Base-by-base conservation (phyloP, 2,888 invertebrate genomes). In the Amphipyra tragopoginis region DNA sequence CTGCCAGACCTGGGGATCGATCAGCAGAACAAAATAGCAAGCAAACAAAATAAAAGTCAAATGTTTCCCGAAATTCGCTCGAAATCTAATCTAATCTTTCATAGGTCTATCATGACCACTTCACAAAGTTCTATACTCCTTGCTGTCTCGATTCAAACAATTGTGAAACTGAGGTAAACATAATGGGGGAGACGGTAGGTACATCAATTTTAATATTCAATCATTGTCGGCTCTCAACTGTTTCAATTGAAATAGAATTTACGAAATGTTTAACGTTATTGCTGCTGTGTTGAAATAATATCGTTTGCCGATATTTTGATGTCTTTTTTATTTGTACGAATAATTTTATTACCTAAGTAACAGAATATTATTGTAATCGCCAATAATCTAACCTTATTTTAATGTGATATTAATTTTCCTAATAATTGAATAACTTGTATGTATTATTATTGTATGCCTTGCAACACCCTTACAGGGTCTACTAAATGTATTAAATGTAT, bases 51-150 rank as follows among this genome's bases (percentile, higher is more conserved):
- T n/a, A n/a, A 29, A 29, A 29, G 29, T 5, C 29, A 29, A 29
- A 29, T 29, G 3, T 29, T 29, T 29, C n/a, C n/a, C 3, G 5
- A 5, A 29, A 29, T 1, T 33, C 9, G 13, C 7, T 69, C 60
- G 65, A 48, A 14, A 34, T 21, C 21, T 3, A 21, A 1, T 21
- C 21, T 21, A 21, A 60, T 11, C 40, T 64, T 21, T 67, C 29
- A 42, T 39, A 29, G 7, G 11, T 51, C 71, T 74, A 40, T 40
- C 9, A 29, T 5, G 26, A 33, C 11, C 53, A 58, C 44, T 50
- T 53, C 14, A 42, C 29, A 74, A 74, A 71, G 56, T 73, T 73
- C 43, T 53, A 15, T 59, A 21, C 43, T 67, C 42, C 36, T 40
- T 59, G 58, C 42, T 52, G 47, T 66, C 53, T 48, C 52, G 44